A percentile compares a stretch with the other conserved stretches of the same genome.
These are phyloP conservation scores for Hemiprocne comata DNA, from an alignment of 2,113 vertebrate species.

Conservation along the genomic window DNA sequence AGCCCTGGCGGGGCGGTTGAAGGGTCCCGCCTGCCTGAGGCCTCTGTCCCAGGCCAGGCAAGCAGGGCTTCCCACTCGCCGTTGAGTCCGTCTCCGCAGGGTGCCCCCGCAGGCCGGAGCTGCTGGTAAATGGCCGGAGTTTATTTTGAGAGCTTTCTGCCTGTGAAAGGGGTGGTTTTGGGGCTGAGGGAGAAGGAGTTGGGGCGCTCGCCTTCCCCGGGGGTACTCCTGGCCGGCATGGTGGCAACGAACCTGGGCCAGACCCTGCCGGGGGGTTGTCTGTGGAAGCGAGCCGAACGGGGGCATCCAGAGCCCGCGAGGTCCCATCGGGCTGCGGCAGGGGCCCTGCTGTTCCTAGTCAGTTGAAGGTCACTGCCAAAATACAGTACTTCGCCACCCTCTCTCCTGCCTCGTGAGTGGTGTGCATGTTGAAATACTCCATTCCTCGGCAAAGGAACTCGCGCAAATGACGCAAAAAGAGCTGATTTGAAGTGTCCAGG, in stretches of 20 bases:
- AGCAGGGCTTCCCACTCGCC: not conserved
- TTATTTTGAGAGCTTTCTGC: not conserved
- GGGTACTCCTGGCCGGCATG: not conserved
- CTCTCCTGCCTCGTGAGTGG: not conserved
- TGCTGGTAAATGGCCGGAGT: not conserved
- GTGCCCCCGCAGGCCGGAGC: not conserved
- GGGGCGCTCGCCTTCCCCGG: not conserved
- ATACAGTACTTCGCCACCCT: not conserved
- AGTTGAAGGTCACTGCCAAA: constrained; percentile 44
- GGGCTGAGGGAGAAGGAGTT: not conserved
- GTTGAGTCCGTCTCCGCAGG: not conserved
- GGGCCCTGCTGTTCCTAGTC: not conserved
- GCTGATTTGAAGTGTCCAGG: not conserved
- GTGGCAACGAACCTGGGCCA: not conserved
- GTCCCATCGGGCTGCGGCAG: not conserved
- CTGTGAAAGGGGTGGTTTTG: not conserved
- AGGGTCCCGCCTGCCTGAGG: not conserved
- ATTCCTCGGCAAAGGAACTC: not conserved
- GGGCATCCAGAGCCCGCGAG: not conserved
- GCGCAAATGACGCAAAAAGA: not conserved
- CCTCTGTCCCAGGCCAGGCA: not conserved
- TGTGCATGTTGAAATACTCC: not conserved
- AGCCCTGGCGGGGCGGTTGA: not conserved
- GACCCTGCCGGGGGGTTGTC: not conserved
- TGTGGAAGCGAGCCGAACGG: not conserved